These are phyloP conservation scores for Drosophila funebris DNA, from an alignment of 1,140 invertebrate species.

Conservation along the genomic window DNA sequence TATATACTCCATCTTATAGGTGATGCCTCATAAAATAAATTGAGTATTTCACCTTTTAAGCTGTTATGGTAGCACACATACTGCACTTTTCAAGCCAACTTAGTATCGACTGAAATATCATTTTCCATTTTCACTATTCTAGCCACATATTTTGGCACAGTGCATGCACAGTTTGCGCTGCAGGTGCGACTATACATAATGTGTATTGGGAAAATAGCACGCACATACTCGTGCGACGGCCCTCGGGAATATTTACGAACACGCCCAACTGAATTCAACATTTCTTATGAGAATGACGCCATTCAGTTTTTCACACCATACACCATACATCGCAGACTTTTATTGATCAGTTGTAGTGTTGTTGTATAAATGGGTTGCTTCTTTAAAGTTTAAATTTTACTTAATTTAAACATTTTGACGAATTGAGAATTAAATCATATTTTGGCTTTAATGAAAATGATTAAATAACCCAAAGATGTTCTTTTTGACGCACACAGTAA, in stretches of 20 bases:
- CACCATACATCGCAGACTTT: neutral
- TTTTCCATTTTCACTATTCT: neutral
- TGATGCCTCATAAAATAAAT: no score
- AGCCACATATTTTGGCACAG: neutral
- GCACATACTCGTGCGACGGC: neutral
- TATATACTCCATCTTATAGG: neutral
- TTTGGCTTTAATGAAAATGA: constrained; percentile 1
- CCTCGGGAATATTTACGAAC: neutral
- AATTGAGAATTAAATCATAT: constrained; percentile 4
- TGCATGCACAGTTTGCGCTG: constrained; percentile 8
- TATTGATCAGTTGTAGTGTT: neutral
- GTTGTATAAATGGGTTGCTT: no score
- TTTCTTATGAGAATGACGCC: neutral
- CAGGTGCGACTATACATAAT: constrained; percentile 32
- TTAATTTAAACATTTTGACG: neutral
- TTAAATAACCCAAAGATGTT: constrained; percentile 6
- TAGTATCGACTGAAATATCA: neutral
- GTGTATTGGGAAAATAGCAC: constrained; percentile 17
- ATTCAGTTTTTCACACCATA: constrained; percentile 13
- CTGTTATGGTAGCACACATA: neutral
- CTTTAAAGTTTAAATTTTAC: neutral
- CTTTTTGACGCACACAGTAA: constrained; percentile 3
- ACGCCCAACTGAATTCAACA: constrained; percentile 1
- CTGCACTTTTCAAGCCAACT: no score
- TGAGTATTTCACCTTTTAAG: neutral